Evolutionary conservation across 2,888 invertebrate species (phyloP), one percentile per base, ranked within the genome.

Genomic region (Neelides folsomi): DNA sequence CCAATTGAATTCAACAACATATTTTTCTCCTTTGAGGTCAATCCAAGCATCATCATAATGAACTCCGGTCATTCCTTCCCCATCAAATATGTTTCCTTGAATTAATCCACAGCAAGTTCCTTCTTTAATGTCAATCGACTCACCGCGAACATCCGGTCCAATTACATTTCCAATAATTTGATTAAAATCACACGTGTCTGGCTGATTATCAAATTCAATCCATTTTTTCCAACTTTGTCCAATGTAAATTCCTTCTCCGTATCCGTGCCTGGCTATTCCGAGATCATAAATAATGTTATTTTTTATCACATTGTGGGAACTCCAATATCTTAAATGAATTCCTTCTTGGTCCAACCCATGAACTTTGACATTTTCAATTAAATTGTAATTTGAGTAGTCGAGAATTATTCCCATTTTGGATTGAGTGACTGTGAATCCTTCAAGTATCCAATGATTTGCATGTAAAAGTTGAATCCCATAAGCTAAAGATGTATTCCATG

Each of bases 1-100:
- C 16, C 15, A 40, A 41, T 60, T 60, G 40, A 57, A 42, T 9
- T 53, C 37, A 15, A 60, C 47, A n/a, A 50, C 15, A 36, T 60
- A 60, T 10, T 52, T 52, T 40, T 51, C 56, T 20, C 60, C 60
- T 18, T 60, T 60, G 13, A 60, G 55, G 48, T 60, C 60, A 1
- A 60, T 49, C 60, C 60, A 60, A 35, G 53, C 53, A 37, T 60
- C 60, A 18, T 56, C 60, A n/a, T 48, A 60, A 35, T 57, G 56
- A 12, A 51, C 54, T 42, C 50, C 50, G 9, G 58, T 54, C 51
- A 53, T 47, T 6, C 42, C 48, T 16, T 44, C 39, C 1, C 60
- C 60, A 20, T 58, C 55, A 35, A 60, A 60, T 13, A 16, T 35
- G 16, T 60, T 60, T n/a, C 52, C 52, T 40, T 56, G 47, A 34